These are phyloP conservation scores for Andrena chrysosceles DNA, from an alignment of 2,888 invertebrate species.

Conservation along the genomic window DNA sequence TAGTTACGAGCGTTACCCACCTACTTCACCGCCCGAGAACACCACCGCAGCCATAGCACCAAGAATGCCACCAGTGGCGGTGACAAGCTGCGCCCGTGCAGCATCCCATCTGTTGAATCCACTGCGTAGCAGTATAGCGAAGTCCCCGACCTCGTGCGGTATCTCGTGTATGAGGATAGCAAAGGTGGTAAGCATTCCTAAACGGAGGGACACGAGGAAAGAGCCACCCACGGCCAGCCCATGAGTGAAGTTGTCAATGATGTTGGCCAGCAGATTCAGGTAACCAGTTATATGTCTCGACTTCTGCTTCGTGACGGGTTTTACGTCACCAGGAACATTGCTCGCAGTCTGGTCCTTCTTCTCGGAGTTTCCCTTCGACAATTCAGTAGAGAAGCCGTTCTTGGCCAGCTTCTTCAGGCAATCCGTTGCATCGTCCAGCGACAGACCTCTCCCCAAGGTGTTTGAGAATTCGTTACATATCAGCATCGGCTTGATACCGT, in stretches of 20 bases:
- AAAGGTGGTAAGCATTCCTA: conserved; percentile 96
- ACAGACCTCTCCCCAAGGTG: conserved; percentile 15
- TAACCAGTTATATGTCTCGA: conserved; percentile 90
- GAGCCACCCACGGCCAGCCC: conserved; percentile 99
- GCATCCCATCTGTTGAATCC: conserved; percentile 98
- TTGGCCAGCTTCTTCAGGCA: conserved; percentile 60
- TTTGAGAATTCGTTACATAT: conserved; percentile 39
- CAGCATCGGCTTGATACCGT: conserved; percentile 48
- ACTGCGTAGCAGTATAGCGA: conserved; percentile 96
- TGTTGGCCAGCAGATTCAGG: conserved; percentile 97
- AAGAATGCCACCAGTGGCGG: conserved; percentile 95
- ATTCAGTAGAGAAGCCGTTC: conserved; percentile 38
- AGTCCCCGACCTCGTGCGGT: conserved; percentile 99
- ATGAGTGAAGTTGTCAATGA: conserved; percentile 99
- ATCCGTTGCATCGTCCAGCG: conserved; percentile 46
- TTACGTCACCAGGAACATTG: not conserved
- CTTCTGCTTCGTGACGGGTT: conserved; percentile 57
- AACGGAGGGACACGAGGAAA: conserved; percentile 95
- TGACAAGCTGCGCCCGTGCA: conserved; percentile 96
- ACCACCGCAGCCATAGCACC: conserved; percentile 95
- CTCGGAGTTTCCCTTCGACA: conserved; percentile 55
- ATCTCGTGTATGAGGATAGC: conserved; percentile 97
- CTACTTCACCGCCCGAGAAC: conserved; percentile 93
- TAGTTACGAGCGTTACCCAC: conserved; percentile 84
- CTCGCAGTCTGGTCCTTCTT: not conserved